Base-by-base conservation (phyloP, 2,888 invertebrate genomes). In the Synergus laeviventris region DNA sequence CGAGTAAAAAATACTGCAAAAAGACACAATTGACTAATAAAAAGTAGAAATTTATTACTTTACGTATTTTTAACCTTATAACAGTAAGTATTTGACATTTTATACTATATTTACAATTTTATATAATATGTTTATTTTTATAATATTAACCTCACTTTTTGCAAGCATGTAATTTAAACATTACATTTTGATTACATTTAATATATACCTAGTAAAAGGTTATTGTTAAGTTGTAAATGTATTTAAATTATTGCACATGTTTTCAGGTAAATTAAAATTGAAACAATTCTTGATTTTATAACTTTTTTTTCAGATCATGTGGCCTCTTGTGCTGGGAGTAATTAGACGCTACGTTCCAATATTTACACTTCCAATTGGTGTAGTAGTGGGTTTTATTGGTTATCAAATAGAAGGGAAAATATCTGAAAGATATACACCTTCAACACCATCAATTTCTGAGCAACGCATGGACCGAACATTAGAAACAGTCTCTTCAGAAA, bases 291-390 rank as follows among this genome's bases (percentile, higher is more conserved):
- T 21, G 12, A 59, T 24, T 24, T 7, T 14, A 24, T 24, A 21
- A 49, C 18, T 24, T 76, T 0, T 62, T 16, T 59, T 81, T 90
- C 14, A 76, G 76, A 76, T 73, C 11, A 76, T 89, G 91, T 96
- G 96, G 95, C 96, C 96, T 0, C 86, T 96, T 75, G 76, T 96
- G 49, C 88, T 95, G 88, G 92, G 93, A 77, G 92, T 95, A 74
- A 84, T 96, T 31, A 91, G 96, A 74, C 92, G 93, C 2, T 97
- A 97, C 89, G 96, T 95, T 0, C 95, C 96, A 0, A 95, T 94
- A 82, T 91, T 97, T 49, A 96, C 96, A 0, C 91, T 97, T 60
- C 98, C 98, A 0, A 92, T 97, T 81, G 97, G 97, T 0, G 95
- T 94, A 0, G 91, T 97, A 0, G 92, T 98, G 38, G 98, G 98